A percentile compares a stretch with the other conserved stretches of the same genome.
Conservation (phyloP, 2,797 vertebrate genomes). For the Pempheris klunzingeri region DNA sequence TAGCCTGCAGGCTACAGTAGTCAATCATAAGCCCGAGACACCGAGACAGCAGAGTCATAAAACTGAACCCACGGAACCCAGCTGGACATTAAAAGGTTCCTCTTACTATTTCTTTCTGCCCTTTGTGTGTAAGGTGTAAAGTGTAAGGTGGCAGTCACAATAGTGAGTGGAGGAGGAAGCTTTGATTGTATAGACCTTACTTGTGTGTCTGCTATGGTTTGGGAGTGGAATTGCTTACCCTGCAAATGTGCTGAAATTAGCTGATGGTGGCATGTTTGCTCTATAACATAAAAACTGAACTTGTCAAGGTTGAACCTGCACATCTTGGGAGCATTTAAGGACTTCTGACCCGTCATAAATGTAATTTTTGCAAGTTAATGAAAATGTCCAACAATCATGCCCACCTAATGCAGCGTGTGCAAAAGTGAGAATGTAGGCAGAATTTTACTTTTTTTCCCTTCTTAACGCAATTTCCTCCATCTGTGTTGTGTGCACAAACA, state of each 20-base stretch:
- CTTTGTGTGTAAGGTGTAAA: constrained; percentile 57
- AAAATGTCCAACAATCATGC: background rate
- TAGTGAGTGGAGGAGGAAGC: constrained; percentile 13
- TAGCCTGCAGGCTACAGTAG: constrained; percentile 46
- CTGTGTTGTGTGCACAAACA: background rate
- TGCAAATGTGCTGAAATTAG: constrained; percentile 12
- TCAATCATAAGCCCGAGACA: constrained; percentile 39
- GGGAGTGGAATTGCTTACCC: constrained; percentile 24
- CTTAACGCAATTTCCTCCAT: background rate
- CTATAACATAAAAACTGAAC: constrained; percentile 11
- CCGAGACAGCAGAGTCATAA: constrained; percentile 60
- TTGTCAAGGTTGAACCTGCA: constrained; percentile 23
- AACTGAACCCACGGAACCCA: constrained; percentile 37
- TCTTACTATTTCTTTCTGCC: constrained; percentile 37
- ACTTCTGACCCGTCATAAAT: background rate
- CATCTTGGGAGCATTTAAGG: background rate
- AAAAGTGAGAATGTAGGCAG: background rate
- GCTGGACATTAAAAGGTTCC: constrained; percentile 41
- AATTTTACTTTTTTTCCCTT: background rate
- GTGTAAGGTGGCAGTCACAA: constrained; percentile 1
- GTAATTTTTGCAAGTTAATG: too few species aligned
- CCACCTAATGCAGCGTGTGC: background rate
- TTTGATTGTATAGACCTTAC: constrained; percentile 13
- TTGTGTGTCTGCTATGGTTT: constrained; percentile 27
- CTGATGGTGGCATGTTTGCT: constrained; percentile 16